Base-by-base conservation (phyloP, 2,797 vertebrate species). In the Coregonus ussuriensis region DNA sequence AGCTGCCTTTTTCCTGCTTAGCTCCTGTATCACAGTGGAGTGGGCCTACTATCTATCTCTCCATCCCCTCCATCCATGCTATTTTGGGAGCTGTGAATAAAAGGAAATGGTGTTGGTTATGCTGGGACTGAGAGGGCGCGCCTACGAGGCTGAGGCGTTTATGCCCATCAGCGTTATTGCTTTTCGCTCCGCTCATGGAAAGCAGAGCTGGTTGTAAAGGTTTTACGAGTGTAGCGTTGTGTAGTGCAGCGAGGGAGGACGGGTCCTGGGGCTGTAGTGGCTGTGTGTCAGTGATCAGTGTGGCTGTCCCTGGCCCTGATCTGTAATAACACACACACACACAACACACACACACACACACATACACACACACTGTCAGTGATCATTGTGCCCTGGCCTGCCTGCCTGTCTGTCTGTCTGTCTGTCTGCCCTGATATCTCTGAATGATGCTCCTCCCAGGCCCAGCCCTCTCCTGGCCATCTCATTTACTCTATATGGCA, bases 401-500 rank as follows among this genome's bases (percentile, higher is more conserved):
- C 18, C n/a, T 47, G 41, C 13, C 5, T 21, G 47, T 75, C 59
- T 47, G 47, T 15, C 13, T 53, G 47, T 29, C n/a, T 47, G 41
- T 21, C 5, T 21, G 47, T 75, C 59, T 47, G 21, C 76, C 31
- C 6, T 74, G 76, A 73, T 33, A 16, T 14, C 66, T 33, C 66
- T 37, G 33, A 33, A 18, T 35, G 14, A 33, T 68, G 66, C 29
- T 35, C 66, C 15, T 52, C 71, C 51, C 18, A 16, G 21, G 13
- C 73, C 54, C 37, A 66, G 47, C 56, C 74, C 51, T 47, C 21
- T 76, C 31, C 9, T 74, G 77, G 74, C 78, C 77, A 59, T 91
- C 85, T 88, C 76, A 71, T 82, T 90, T 89, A 91, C 85, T 86
- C 83, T 83, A 76, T 83, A 65, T 93, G 92, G 90, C 93, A 92